Evolutionary conservation across 2,797 vertebrate species (phyloP).

Genomic region (Squalus acanthias): DNA sequence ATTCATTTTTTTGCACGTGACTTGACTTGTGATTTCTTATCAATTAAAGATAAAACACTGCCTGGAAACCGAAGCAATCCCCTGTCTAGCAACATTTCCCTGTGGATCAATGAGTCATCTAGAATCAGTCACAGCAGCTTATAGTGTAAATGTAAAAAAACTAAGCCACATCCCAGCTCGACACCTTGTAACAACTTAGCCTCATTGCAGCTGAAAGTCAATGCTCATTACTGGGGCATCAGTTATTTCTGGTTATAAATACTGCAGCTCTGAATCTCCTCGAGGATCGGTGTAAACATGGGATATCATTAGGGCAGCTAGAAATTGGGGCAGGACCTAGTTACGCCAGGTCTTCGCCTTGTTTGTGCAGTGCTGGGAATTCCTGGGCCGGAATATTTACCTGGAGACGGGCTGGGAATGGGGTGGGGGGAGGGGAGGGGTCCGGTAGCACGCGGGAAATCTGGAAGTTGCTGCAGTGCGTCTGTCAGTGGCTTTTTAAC

Average conservation of each 20-base stretch:
- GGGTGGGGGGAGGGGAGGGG: neutral
- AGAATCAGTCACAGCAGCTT: constrained; percentile 25
- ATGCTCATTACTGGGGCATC: neutral
- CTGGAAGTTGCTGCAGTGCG: too few species aligned
- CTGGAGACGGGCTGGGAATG: too few species aligned
- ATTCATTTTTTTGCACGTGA: neutral
- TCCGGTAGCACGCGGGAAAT: neutral
- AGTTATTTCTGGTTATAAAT: neutral
- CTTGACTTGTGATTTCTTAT: neutral
- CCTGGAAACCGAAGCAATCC: constrained; percentile 28
- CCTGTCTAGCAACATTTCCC: constrained; percentile 24
- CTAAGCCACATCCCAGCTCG: neutral
- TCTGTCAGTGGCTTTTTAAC: too few species aligned
- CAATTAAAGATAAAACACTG: constrained; percentile 33
- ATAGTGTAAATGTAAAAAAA: neutral
- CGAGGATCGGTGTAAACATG: neutral
- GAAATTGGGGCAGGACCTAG: neutral
- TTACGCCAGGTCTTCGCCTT: neutral
- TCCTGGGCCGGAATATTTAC: neutral
- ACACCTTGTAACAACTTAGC: neutral
- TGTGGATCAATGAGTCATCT: constrained; percentile 28
- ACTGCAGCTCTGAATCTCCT: neutral
- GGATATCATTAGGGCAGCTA: neutral
- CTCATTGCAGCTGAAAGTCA: constrained; percentile 1
- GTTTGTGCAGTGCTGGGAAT: neutral